Evolutionary conservation across 2,797 vertebrate genomes (phyloP).

Genomic region (Muscicapa comitata): DNA sequence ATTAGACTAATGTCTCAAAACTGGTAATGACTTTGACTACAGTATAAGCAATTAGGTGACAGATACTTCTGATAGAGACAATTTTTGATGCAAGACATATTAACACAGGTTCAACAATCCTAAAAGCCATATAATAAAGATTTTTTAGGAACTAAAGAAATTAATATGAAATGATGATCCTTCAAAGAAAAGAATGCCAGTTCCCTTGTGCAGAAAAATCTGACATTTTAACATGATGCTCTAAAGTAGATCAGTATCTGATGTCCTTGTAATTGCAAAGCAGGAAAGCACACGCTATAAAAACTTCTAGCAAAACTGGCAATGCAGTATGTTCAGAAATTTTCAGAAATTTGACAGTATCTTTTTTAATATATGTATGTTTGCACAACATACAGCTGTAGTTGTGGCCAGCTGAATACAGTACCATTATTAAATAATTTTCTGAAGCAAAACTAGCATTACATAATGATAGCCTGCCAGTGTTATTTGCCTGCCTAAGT

Average conservation of each 20-base stretch:
- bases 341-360: neutral
- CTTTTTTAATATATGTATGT: neutral
- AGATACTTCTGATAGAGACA: neutral
- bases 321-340: neutral
- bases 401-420: neutral
- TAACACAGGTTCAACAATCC: neutral
- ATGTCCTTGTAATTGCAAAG: neutral
- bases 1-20: neutral
- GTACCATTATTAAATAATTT: neutral
- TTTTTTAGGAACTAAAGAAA: neutral
- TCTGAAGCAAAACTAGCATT: neutral
- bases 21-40: fast-evolving
- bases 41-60: neutral
- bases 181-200: neutral
- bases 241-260: neutral
- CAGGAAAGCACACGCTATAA: neutral
- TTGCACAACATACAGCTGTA: neutral
- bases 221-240: neutral
- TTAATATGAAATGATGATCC: neutral
- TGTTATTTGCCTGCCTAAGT: neutral
- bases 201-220: neutral
- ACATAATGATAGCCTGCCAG: neutral
- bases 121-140: neutral
- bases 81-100: neutral
- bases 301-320: neutral